Evolutionary conservation across 2,797 vertebrate genomes (phyloP), one percentile per base, ranked within the genome.

Genomic region (Acanthopagrus latus): DNA sequence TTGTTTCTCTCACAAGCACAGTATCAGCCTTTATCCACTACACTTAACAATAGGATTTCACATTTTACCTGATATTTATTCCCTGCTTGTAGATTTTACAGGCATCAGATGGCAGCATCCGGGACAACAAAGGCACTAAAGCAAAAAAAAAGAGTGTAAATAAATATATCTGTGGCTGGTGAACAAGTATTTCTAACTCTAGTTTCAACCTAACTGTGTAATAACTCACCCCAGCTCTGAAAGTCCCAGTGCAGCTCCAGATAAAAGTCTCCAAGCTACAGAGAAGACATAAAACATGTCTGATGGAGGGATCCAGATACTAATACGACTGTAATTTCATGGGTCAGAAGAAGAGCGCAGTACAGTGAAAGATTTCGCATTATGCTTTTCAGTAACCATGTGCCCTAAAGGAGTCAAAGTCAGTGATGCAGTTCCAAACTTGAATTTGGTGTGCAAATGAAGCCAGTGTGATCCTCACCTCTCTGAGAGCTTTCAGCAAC

Each of bases 21-120:
- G 18, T 7, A 64, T 56, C 23, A 60, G 62, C 54, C 41, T 62
- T 56, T 4, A 29, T 51, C 11, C 33, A 10, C 5, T n/a, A 13
- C 20, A 27, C 48, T 44, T 41, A 20, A 20, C 18, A 55, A 13
- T 7, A 29, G 43, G 51, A 51, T 66, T 64, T 44, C 3, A 66
- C 7, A 48, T n/a, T 90, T 93, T 89, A 98, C 98, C 98, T 98
- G 95, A 99, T 98, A 93, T 98, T 98, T 87, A 97, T 97, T 91
- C 98, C 98, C 95, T 98, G 97, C 93, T 99, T 99, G 94, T 98
- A 98, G 95, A 99, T 99, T 95, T 99, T 99, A 95, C 98, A 99
- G 48, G 97, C 96, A 92, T 99, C 98, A 38, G 98, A 99, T 86
- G 98, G 98, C 93, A 99, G 95, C 92, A 98, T 99, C 91, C 97